phyloP scores from a whole-genome alignment of 2,113 vertebrate genomes.

The Micromys minutus region DNA sequence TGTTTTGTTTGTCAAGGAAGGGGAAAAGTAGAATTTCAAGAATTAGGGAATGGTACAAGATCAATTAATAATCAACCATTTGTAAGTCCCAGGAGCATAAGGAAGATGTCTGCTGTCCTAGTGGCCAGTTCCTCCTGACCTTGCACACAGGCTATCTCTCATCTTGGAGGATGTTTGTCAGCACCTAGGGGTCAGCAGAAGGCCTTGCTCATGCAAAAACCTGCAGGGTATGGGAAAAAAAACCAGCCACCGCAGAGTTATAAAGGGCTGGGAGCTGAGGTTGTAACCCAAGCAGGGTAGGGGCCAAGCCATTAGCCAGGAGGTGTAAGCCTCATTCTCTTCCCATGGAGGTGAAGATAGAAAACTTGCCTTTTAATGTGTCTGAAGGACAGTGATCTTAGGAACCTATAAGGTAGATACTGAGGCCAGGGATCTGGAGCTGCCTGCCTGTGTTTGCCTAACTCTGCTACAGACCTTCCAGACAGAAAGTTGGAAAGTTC shows the following conservation, averaged over 20 bases:
- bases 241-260: not conserved
- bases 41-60: not conserved
- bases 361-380: not conserved
- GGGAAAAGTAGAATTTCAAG: constrained; percentile 49
- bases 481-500: not conserved
- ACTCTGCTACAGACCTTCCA: not conserved
- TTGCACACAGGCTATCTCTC: not conserved
- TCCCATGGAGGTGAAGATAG: not conserved
- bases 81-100: not conserved
- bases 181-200: not conserved
- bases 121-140: not conserved
- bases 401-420: not conserved
- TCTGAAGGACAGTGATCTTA: not conserved
- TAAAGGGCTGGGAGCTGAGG: not conserved
- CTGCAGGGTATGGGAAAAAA: too few relatives aligned
- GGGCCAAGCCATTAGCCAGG: not conserved
- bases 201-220: not conserved
- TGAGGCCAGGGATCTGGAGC: not conserved
- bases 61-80: not conserved
- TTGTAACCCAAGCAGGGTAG: not conserved
- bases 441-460: not conserved
- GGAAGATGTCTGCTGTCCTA: not conserved
- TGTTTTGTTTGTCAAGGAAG: not conserved
- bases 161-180: not conserved
- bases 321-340: not conserved